Evolutionary conservation across 2,888 invertebrate species (phyloP), one percentile per base, ranked within the genome.

Genomic region (Agrotis ipsilon): DNA sequence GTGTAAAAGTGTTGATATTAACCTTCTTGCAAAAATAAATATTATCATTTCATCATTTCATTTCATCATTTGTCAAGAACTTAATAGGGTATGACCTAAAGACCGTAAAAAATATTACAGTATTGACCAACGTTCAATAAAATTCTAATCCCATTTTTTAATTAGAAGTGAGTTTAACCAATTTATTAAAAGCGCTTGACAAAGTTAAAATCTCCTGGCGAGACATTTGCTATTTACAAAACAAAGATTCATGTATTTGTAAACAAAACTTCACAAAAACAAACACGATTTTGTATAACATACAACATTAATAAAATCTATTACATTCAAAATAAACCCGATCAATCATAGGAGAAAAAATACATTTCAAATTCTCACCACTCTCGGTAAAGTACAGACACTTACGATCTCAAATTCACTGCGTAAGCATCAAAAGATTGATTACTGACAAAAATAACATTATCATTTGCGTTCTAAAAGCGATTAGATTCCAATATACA

Each of bases 391-490:
- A 19, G 14, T 24, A 43, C 51, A 52, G 3, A n/a, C 48, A 54
- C 24, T 68, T 60, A 60, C 18, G 2, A 6, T 45, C 14, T 27
- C 24, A 52, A 63, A 57, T 58, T 54, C 45, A 46, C 43, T n/a
- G 32, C 49, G 55, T 68, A 60, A n/a, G 55, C 13, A 27, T 32
- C 24, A 32, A 45, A 43, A 74, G 77, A 77, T 77, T 80, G 77
- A 77, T 77, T 60, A 48, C 55, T 13, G 1, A 3, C 32, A 16
- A 59, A 48, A 72, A 64, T 68, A 68, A 63, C 55, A 59, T 63
- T 77, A 80, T 79, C 80, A 62, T 60, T 80, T 24, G 32, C 64
- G 52, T 54, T 67, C 11, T 55, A 21, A 54, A 27, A 46, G 21
- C 52, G 61, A 80, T 67, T 62, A 49, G 48, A 62, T 73, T 24